Evolutionary conservation across 2,797 vertebrate genomes (phyloP), one percentile per base, ranked within the genome.

Genomic region (Stomatorhinus walkeri): DNA sequence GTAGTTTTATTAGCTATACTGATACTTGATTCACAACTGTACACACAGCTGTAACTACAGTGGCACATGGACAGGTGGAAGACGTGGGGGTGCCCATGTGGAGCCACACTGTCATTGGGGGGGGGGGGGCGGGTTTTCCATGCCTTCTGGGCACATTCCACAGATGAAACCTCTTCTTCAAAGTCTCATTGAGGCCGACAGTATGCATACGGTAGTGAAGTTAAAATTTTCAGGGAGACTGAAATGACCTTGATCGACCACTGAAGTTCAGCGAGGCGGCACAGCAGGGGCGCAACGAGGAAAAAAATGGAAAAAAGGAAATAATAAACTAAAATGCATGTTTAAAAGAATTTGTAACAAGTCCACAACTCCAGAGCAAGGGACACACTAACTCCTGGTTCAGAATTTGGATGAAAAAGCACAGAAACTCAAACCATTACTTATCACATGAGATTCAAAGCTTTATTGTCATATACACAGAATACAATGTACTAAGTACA

Each of bases 141-240:
- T 54, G 87, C 68, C 87, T 88, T 40, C 8, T n/a, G 64, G 43
- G 68, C 59, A n/a, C 24, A 51, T 5, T 79, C 14, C 3, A 48
- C 19, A 88, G 64, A 85, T 61, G 43, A 64, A 86, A 40, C 22
- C 48, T 79, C 54, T 56, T 79, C 43, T 68, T 54, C 49, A 86
- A 54, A 86, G 84, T 86, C 88, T 89, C 84, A 89, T 79, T 89
- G 68, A 89, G 81, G 85, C 64, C 64, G 49, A 43, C 68, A 56
- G 59, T 56, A 56, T 54, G 32, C 49, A 24, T 89, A 72, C 19
- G 85, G 64, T 56, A 79, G 76, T 72, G 76, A 85, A 9, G 84
- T 87, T 79, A 46, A 87, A 79, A 87, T 79, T 84, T 89, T 52
- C 61, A 79, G 84, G n/a, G 54, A 54, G 59, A 12, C 61, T n/a